Conservation (phyloP, 92 coral and sea anemone species). For the Nematostella vectensis region DNA sequence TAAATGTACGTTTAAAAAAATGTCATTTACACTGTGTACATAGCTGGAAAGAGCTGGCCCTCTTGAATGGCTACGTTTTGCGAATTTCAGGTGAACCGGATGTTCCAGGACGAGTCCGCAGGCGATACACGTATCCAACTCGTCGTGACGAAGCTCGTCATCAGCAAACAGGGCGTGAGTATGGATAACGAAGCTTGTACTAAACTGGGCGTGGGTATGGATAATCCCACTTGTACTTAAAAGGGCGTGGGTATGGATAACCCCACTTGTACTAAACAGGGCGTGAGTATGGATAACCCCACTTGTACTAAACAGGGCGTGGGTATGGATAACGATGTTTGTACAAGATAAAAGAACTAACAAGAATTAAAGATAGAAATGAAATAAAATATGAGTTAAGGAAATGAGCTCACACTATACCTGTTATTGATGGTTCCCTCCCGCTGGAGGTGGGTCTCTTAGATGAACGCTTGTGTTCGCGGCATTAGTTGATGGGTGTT, state of each 20-base stretch:
- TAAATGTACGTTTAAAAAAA: too few relatives aligned
- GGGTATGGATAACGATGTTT: too few relatives aligned
- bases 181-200: neutral
- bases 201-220: slow-evolving; percentile 42
- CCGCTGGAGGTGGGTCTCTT: too few relatives aligned
- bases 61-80: too few relatives aligned
- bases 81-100: slow-evolving; percentile 35
- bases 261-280: neutral
- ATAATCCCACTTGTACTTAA: neutral
- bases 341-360: neutral
- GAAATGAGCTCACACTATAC: too few relatives aligned
- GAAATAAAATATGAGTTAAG: too few relatives aligned
- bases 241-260: neutral
- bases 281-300: neutral
- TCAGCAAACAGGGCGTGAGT: slow-evolving; percentile 61
- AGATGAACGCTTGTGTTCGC: too few relatives aligned
- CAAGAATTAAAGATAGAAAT: too few relatives aligned
- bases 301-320: neutral
- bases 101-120: slow-evolving; percentile 69
- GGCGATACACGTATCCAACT: slow-evolving; percentile 55
- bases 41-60: too few relatives aligned
- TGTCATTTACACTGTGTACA: too few relatives aligned
- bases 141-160: slow-evolving; percentile 46
- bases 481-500: too few relatives aligned
- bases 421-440: too few relatives aligned